Base-by-base conservation (phyloP, 2,797 vertebrate species). In the Rhodeus uyekii region DNA sequence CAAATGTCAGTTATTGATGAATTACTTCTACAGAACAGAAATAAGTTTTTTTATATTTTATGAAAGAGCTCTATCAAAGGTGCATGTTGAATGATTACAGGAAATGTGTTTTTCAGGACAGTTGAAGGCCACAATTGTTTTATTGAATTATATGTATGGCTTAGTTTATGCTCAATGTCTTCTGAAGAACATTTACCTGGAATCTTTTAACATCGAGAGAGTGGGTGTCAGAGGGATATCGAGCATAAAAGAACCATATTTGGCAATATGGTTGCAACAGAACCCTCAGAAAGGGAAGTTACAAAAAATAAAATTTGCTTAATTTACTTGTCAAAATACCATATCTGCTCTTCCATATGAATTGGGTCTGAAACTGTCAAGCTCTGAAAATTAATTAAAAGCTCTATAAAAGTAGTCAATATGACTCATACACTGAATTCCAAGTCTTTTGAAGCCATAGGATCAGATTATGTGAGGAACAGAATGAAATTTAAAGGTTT, bases 41-140 rank as follows among this genome's bases (percentile, higher is more conserved):
- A n/a, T 36, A 36, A 22, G 29, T 44, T 18, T 22, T 72, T 80
- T 72, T 61, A 34, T 80, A 39, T n/a, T n/a, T n/a, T n/a, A n/a
- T n/a, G n/a, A n/a, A n/a, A 44, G 60, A 24, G 24, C 60, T 79
- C 13, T 24, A 22, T 80, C 50, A n/a, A 71, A 36, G 38, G 14
- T 61, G 39, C 22, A 24, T 74, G 58, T 81, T 73, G 68, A 81
- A 63, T 48, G 68, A 36, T 48, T 55, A 44, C 7, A 44, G 27
- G 38, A 9, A 58, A 69, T 44, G 18, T 58, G 12, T 61, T 69
- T 67, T 58, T 69, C 65, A 60, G 67, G 36, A 61, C 19, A 48
- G 39, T 2, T 8, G 39, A 80, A 80, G 50, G 67, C 53, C 58
- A 39, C n/a, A 14, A 1, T 72, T 73, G 16, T 27, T 65, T 64